Conservation (phyloP, 2,113 vertebrate genomes). For the Neogale vison region DNA sequence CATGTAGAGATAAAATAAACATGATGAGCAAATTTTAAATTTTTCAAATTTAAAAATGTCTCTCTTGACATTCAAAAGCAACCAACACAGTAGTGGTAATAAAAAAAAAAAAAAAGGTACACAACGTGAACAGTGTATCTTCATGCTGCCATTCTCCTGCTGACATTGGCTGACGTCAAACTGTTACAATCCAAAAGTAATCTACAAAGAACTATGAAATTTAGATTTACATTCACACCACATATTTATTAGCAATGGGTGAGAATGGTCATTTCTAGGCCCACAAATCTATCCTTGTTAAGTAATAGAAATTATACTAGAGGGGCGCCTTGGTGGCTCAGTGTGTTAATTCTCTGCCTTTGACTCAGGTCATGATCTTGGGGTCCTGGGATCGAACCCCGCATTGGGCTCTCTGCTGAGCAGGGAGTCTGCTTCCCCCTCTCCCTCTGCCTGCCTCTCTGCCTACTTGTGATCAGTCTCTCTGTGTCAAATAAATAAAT, state of each 20-base stretch:
- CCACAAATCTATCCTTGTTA: background rate
- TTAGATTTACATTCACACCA: background rate
- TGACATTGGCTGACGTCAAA: background rate
- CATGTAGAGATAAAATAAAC: background rate
- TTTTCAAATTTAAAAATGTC: slow-evolving; percentile 27
- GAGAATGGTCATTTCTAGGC: background rate
- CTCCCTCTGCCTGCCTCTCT: no score
- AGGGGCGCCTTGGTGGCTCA: background rate
- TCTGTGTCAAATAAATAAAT: no score
- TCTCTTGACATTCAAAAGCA: slow-evolving; percentile 17
- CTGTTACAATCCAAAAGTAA: background rate
- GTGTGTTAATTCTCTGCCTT: no score
- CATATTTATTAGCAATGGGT: background rate
- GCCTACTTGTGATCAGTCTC: no score
- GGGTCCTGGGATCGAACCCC: no score
- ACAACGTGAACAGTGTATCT: background rate
- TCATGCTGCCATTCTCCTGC: background rate
- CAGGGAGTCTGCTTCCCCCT: no score
- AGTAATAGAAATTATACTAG: background rate
- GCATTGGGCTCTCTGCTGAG: no score
- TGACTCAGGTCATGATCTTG: no score
- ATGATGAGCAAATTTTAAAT: background rate
- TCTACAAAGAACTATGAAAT: background rate
- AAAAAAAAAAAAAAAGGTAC: background rate
- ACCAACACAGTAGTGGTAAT: background rate